A percentile compares a stretch with the other conserved stretches of the same genome.
Conservation (phyloP, 2,888 invertebrate species). For the Seira musarum region DNA sequence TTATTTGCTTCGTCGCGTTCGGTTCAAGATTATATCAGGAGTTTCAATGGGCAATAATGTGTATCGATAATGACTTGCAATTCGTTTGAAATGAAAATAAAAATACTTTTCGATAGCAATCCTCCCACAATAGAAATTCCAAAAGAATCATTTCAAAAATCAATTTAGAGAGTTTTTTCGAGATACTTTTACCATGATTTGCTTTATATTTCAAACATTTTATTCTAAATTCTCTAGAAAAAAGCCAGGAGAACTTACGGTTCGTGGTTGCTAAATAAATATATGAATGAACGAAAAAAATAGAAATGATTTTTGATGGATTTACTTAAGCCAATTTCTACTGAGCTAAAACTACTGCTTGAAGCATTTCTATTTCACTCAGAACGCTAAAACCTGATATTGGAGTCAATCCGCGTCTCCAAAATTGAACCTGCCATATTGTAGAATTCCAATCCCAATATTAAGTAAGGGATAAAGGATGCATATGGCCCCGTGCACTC, state of each 20-base stretch:
- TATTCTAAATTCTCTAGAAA: not conserved
- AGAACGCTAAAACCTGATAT: not conserved
- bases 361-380: not conserved
- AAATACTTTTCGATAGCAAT: no score
- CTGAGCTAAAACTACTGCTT: not conserved
- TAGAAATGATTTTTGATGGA: not conserved
- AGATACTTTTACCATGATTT: no score
- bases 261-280: not conserved
- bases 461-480: not conserved
- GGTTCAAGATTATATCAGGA: no score
- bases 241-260: not conserved
- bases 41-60: no score
- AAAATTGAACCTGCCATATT: constrained; percentile 5
- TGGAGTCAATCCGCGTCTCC: not conserved
- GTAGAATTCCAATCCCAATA: not conserved
- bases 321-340: not conserved
- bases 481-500: constrained; percentile 9
- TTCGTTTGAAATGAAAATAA: no score
- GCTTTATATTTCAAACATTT: not conserved
- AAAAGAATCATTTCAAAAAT: no score
- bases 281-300: not conserved
- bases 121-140: no score
- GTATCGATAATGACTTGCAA: no score
- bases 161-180: no score
- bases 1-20: no score